Evolutionary conservation across 2,888 invertebrate genomes (phyloP).

Genomic region (Megalurothrips usitatus): DNA sequence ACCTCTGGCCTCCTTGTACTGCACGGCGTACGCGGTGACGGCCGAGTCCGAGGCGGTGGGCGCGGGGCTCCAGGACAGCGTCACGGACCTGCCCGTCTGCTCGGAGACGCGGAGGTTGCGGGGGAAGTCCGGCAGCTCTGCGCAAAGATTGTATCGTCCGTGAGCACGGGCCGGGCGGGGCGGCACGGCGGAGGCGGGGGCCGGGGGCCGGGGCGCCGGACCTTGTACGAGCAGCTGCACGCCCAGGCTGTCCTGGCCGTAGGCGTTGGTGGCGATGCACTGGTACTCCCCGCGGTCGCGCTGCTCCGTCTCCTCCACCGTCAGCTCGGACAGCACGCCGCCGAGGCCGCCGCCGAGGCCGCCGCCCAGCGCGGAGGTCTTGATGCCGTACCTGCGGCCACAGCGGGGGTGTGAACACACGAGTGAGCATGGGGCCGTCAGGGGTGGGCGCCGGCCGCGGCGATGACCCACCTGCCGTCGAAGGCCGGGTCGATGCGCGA

Average conservation of each 20-base stretch:
- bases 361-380: constrained; percentile 28
- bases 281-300: constrained; percentile 57
- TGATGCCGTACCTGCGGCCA: constrained; percentile 27
- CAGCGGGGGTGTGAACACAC: not conserved
- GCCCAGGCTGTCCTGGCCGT: constrained; percentile 54
- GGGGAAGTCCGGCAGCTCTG: constrained; percentile 59
- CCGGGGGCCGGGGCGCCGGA: constrained; percentile 37
- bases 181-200: not conserved
- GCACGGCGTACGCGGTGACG: constrained; percentile 55
- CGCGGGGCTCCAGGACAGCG: constrained; percentile 54
- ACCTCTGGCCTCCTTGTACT: constrained; percentile 57
- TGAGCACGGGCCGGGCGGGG: not conserved
- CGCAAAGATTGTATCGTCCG: not conserved
- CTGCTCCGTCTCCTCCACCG: constrained; percentile 52
- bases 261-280: constrained; percentile 59
- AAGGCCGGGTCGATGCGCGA: constrained; percentile 51
- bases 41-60: constrained; percentile 48
- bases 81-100: constrained; percentile 54
- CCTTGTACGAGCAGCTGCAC: constrained; percentile 49
- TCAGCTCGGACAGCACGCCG: constrained; percentile 54
- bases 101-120: constrained; percentile 54
- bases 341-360: constrained; percentile 1
- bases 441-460: too few species aligned
- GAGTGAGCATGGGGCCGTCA: too few species aligned
- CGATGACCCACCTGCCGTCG: constrained; percentile 47